Evolutionary conservation across 1,140 invertebrate genomes (phyloP), one percentile per base, ranked within the genome.

Genomic region (Bombus affinis): DNA sequence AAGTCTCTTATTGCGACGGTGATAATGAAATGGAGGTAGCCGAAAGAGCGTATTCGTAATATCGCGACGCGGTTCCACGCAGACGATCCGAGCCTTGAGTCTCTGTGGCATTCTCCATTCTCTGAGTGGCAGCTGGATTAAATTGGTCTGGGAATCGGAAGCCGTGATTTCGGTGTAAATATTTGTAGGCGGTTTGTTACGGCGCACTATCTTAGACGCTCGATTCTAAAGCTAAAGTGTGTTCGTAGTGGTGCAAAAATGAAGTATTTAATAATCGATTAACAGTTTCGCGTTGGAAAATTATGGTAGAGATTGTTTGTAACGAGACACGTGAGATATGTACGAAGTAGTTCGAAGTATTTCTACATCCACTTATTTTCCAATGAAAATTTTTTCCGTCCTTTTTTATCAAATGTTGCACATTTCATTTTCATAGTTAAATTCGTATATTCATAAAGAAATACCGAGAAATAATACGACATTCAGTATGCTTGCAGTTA

Each of bases 11-110:
- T 83, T 83, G 73, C 81, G 59, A 77, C 73, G 62, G n/a, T 18
- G 72, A 65, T 83, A 83, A 83, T 83, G 81, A 83, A 83, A 83
- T 53, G 35, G 75, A 62, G 81, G 53, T 65, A 76, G 62, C 62
- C 59, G 42, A 82, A 75, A 82, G 81, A 82, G 42, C 57, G 62
- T 76, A 76, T 37, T 83, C 72, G 81, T 76, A 83, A 83, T 83
- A 83, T 83, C 62, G 39, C 32, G 81, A 39, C 74, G 75, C 75
- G 57, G 57, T 77, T 77, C 37, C 59, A 42, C 75, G 42, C 44
- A 53, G 73, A 75, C 44, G n/a, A 35, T 35, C 15, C 44, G n/a
- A 74, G 72, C 9, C 5, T 32, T 0, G 32, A 6, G 22, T 13
- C 13, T 28, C 13, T 25, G 15, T 22, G 25, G 75, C n/a, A 66